A percentile compares a stretch with the other conserved stretches of the same genome.
Evolutionary conservation across 2,797 vertebrate genomes (phyloP).

Genomic region (Mallotus villosus): DNA sequence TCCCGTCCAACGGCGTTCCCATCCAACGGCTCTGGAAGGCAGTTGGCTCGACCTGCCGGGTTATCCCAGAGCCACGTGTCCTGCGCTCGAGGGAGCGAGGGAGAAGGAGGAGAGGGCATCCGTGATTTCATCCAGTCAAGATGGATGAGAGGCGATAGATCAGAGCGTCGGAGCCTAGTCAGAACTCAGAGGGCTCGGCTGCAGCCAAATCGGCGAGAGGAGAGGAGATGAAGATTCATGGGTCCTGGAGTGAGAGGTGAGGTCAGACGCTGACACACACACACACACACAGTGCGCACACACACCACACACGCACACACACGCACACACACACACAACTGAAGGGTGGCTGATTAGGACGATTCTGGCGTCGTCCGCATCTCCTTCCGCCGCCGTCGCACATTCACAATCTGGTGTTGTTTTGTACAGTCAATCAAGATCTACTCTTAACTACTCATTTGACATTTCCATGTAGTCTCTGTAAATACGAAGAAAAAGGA

Average conservation of each 20-base stretch:
- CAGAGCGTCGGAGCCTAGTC: slow-evolving; percentile 43
- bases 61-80: slow-evolving; percentile 31
- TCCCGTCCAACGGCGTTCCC: too few species aligned
- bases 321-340: not conserved
- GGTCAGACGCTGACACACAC: slow-evolving; percentile 23
- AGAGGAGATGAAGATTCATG: slow-evolving; percentile 48
- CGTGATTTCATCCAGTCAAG: slow-evolving; percentile 52
- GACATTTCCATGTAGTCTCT: too few species aligned
- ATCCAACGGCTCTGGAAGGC: not conserved
- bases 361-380: too few species aligned
- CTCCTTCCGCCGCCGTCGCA: too few species aligned
- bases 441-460: too few species aligned
- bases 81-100: slow-evolving; percentile 35
- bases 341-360: too few species aligned
- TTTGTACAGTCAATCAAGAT: too few species aligned
- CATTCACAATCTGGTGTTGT: too few species aligned
- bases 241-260: slow-evolving; percentile 39
- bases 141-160: slow-evolving; percentile 56
- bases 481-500: too few species aligned
- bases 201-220: slow-evolving; percentile 19
- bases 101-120: slow-evolving; percentile 35
- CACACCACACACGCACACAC: not conserved
- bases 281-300: not conserved
- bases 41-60: slow-evolving; percentile 15
- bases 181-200: slow-evolving; percentile 46